Evolutionary conservation across 2,113 vertebrate species (phyloP).

Genomic region (Serinus canaria): DNA sequence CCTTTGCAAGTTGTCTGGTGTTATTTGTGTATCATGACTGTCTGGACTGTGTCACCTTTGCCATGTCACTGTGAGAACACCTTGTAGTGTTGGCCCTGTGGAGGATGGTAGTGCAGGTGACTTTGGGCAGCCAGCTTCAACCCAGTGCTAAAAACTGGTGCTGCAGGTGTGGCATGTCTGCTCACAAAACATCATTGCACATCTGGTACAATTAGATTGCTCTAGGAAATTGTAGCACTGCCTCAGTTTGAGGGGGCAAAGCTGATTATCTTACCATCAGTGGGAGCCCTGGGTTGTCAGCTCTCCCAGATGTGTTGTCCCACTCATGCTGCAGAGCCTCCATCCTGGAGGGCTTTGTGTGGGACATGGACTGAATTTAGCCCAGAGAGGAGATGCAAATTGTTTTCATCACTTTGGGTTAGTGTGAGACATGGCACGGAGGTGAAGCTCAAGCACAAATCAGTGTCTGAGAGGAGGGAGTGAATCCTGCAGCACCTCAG

Average conservation of each 20-base stretch:
- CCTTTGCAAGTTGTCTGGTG: too few species aligned
- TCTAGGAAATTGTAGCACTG: neutral
- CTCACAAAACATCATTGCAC: neutral
- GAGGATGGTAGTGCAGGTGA: neutral
- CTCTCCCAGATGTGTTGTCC: neutral
- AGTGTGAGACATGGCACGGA: fast-evolving
- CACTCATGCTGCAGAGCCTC: fast-evolving
- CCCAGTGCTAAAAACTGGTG: neutral
- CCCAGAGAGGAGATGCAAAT: neutral
- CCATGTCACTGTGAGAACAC: fast-evolving
- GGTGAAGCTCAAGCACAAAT: neutral
- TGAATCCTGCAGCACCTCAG: neutral
- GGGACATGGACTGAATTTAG: neutral
- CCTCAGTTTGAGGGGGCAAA: neutral
- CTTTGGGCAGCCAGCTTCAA: neutral
- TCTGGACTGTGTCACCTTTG: neutral
- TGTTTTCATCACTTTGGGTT: neutral
- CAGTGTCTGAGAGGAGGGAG: neutral
- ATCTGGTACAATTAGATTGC: neutral
- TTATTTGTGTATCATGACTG: too few species aligned
- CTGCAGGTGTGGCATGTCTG: neutral
- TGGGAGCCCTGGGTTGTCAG: fast-evolving
- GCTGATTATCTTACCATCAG: neutral
- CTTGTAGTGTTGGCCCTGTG: fast-evolving
- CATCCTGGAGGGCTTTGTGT: neutral